Percentiles rank a stretch among this genome's conserved stretches.
Conservation (phyloP, 1,140 invertebrate species). For the Aphidius ervi region DNA sequence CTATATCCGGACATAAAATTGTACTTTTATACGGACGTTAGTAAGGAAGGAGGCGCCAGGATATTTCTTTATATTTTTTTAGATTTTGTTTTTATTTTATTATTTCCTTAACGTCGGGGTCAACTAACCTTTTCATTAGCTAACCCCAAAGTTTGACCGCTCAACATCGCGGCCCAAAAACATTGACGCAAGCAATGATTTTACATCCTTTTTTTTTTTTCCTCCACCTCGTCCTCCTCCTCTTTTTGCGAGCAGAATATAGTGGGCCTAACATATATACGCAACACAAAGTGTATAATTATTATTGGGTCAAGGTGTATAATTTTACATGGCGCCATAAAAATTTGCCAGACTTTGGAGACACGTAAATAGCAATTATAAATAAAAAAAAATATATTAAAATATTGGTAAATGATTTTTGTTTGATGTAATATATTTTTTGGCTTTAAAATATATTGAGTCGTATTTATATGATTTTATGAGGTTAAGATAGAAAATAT, state of each 20-base stretch:
- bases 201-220: too few species aligned
- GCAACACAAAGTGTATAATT: conserved; percentile 38
- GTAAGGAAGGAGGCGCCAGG: conserved; percentile 42
- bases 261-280: conserved; percentile 31
- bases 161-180: conserved; percentile 32
- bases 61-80: conserved; percentile 35
- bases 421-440: too few species aligned
- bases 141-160: conserved; percentile 37
- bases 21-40: background rate
- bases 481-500: too few species aligned
- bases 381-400: conserved; percentile 9
- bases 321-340: conserved; percentile 46
- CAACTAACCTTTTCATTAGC: conserved; percentile 54
- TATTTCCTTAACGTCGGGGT: conserved; percentile 31
- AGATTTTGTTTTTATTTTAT: too few species aligned
- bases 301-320: conserved; percentile 38
- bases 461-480: too few species aligned
- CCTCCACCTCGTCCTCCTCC: background rate
- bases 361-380: conserved; percentile 34
- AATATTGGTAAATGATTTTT: too few species aligned
- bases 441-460: too few species aligned
- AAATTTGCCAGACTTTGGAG: conserved; percentile 32
- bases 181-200: conserved; percentile 44
- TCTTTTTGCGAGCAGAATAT: conserved; percentile 18
- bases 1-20: background rate